These are phyloP conservation scores for Euglossa dilemma DNA, from an alignment of 1,140 invertebrate genomes.

Conservation along the genomic window DNA sequence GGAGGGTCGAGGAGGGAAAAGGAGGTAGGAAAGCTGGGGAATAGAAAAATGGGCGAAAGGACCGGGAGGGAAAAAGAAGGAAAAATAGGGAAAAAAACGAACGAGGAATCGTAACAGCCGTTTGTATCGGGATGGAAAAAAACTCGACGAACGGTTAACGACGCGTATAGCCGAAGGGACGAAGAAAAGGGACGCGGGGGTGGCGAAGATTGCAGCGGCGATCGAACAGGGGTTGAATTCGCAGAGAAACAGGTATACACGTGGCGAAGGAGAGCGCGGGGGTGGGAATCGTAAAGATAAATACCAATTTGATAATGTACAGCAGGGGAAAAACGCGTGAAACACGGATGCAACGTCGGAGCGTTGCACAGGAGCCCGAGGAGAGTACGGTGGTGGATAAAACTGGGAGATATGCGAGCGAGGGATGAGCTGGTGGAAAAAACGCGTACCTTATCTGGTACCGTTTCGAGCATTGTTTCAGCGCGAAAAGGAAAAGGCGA, in stretches of 20 bases:
- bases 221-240: not conserved
- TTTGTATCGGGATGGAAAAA: not conserved
- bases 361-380: not conserved
- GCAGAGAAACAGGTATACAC: not conserved
- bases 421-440: not conserved
- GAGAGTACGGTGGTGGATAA: not conserved
- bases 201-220: not conserved
- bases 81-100: too few relatives aligned
- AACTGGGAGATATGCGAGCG: not conserved
- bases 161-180: not conserved
- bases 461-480: conserved; percentile 48
- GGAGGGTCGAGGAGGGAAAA: too few relatives aligned
- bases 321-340: not conserved
- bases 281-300: conserved; percentile 20
- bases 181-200: not conserved
- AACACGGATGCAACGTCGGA: not conserved
- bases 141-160: not conserved
- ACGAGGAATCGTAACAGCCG: not conserved
- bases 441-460: conserved; percentile 43
- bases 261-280: not conserved
- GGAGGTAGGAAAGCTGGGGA: too few relatives aligned
- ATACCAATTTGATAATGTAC: conserved; percentile 32
- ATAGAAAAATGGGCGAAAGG: not conserved
- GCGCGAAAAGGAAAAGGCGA: not conserved
- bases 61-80: not conserved